Evolutionary conservation across 2,888 invertebrate species (phyloP).

Genomic region (Magallana nippona): DNA sequence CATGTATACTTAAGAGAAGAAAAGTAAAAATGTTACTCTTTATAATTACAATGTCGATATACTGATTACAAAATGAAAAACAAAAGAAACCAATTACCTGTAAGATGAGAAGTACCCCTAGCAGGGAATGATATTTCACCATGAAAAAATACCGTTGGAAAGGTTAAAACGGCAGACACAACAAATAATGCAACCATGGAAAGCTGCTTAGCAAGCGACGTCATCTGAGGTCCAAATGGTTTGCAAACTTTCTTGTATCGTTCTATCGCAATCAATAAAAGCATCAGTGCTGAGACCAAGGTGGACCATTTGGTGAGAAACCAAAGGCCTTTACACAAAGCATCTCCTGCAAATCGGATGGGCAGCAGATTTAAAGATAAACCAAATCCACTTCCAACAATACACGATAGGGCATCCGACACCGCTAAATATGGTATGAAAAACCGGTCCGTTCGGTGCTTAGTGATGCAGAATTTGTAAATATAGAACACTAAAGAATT

Average conservation of each 20-base stretch:
- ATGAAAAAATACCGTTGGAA: slow-evolving; percentile 42
- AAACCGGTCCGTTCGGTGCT: slow-evolving; percentile 30
- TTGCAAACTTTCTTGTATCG: slow-evolving; percentile 40
- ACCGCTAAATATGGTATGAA: slow-evolving; percentile 44
- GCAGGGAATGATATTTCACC: slow-evolving; percentile 34
- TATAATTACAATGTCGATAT: too few relatives aligned
- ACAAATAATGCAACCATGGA: slow-evolving; percentile 20
- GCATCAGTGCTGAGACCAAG: slow-evolving; percentile 21
- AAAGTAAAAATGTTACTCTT: too few relatives aligned
- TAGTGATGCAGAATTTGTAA: slow-evolving; percentile 37
- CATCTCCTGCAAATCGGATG: slow-evolving; percentile 28
- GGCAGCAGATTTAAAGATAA: slow-evolving; percentile 40
- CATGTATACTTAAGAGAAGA: too few relatives aligned
- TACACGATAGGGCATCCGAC: slow-evolving; percentile 30
- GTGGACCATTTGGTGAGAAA: slow-evolving; percentile 30
- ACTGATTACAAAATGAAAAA: too few relatives aligned
- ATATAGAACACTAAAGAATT: slow-evolving; percentile 40
- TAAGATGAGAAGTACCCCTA: neutral
- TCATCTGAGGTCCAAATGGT: slow-evolving; percentile 45
- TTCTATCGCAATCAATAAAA: slow-evolving; percentile 40
- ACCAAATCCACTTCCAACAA: slow-evolving; percentile 35
- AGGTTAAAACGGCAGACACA: neutral
- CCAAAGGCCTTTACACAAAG: slow-evolving; percentile 37
- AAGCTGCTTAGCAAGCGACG: slow-evolving; percentile 12
- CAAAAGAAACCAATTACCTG: neutral